These are phyloP conservation scores for Cacatua alba DNA, from an alignment of 2,113 vertebrate genomes.

Conservation along the genomic window DNA sequence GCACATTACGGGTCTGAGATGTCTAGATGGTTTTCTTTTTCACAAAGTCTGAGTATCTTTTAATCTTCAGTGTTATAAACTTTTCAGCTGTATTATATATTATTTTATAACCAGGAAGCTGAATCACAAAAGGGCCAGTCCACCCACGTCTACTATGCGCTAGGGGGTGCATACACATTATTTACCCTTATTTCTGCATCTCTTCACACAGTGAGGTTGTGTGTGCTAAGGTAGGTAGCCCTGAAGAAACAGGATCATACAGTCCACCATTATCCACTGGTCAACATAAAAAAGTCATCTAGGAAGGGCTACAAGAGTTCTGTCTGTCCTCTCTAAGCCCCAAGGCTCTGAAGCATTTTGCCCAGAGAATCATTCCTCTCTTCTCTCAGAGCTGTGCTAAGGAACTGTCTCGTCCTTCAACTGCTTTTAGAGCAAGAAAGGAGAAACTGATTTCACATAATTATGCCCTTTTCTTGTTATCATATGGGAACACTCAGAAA, in stretches of 20 bases:
- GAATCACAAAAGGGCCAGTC: not conserved
- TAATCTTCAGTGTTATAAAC: not conserved
- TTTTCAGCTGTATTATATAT: not conserved
- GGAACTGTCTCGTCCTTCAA: not conserved
- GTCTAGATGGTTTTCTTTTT: not conserved
- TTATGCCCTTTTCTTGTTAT: not conserved
- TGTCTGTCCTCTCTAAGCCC: not conserved
- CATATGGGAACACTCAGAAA: not conserved
- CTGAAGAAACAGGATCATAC: not conserved
- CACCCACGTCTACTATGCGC: rapidly evolving
- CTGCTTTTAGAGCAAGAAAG: not conserved
- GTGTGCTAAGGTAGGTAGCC: not conserved
- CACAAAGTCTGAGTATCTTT: not conserved
- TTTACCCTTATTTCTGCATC: not conserved
- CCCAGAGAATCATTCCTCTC: not conserved
- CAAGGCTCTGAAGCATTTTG: not conserved
- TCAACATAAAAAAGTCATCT: not conserved
- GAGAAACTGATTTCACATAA: not conserved
- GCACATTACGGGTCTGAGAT: not conserved
- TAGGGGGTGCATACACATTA: too few species aligned
- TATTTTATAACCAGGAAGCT: not conserved
- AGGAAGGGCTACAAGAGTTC: not conserved
- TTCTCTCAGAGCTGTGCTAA: not conserved
- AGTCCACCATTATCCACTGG: not conserved
- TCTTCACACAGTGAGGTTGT: not conserved